Evolutionary conservation across 2,113 vertebrate species (phyloP), one percentile per base, ranked within the genome.

Genomic region (Odobenus rosmarus): DNA sequence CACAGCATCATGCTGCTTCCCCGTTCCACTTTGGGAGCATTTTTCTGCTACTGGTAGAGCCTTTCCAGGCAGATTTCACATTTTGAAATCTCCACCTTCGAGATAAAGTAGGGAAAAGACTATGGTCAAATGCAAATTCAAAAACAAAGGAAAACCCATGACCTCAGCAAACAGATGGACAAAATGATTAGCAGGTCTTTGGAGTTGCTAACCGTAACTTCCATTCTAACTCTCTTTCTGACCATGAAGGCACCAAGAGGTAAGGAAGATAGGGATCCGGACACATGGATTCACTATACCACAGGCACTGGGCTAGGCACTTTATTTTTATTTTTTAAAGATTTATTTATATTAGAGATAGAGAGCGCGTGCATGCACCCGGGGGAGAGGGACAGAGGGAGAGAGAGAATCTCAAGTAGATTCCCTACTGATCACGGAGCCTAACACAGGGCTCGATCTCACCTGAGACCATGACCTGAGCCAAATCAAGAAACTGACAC

Each of bases 81-180:
- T 90, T 89, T 64, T 21, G 57, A 88, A 46, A 72, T 46, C 28
- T 80, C 62, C 1, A 5, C 39, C 53, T 88, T 94, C 81, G 77
- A 95, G 83, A 53, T 77, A 94, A 19, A 57, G 64, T 16, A 88
- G 72, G 69, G 89, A 76, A 82, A 85, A 36, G 57, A 88, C 46
- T n/a, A 28, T 24, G 23, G 53, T 84, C 82, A 71, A 88, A 81
- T 57, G 64, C 62, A 81, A 84, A 88, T 93, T 82, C 71, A 91
- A 61, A 82, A 83, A 26, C 80, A 16, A 62, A 94, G 87, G n/a
- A 64, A 83, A 85, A 80, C 15, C 14, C 21, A 1, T 10, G 51
- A 49, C 39, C 69, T 93, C 81, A n/a, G 31, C 4, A 31, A 82
- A 85, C 51, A 67, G 33, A n/a, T 51, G 21, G 1, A 10, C 42